phyloP scores from a whole-genome alignment of 2,888 invertebrate genomes.

The Dione juno region DNA sequence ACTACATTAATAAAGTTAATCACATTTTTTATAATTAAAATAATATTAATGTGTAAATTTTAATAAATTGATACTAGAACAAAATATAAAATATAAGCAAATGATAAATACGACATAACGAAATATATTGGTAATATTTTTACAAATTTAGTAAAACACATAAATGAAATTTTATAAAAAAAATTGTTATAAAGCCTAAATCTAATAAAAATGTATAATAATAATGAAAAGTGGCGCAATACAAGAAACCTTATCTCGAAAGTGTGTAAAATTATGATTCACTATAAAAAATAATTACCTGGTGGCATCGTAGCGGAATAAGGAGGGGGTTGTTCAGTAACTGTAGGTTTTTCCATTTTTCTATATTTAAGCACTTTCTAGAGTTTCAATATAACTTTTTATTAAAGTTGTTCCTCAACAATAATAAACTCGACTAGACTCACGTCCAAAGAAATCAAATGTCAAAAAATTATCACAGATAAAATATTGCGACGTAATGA shows the following conservation, averaged over 20 bases:
- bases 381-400: constrained; percentile 4
- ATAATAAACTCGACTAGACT: constrained; percentile 16
- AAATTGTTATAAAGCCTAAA: neutral
- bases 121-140: neutral
- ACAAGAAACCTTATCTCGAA: constrained; percentile 37
- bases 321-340: constrained; percentile 79
- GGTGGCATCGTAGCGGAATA: constrained; percentile 74
- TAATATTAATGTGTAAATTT: no score
- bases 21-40: no score
- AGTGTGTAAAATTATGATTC: constrained; percentile 57
- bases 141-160: neutral
- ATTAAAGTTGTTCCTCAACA: constrained; percentile 13
- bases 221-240: constrained; percentile 25
- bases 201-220: constrained; percentile 1
- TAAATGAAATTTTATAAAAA: neutral
- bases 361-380: constrained; percentile 32
- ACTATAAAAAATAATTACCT: constrained; percentile 59
- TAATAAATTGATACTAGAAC: no score
- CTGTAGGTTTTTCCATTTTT: constrained; percentile 71
- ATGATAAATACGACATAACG: neutral
- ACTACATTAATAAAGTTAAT: neutral
- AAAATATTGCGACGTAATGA: neutral
- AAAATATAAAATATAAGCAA: no score
- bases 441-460: constrained; percentile 11
- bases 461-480: constrained; percentile 21